phyloP scores from a whole-genome alignment of 2,888 invertebrate genomes.

The Myopa testacea region DNA sequence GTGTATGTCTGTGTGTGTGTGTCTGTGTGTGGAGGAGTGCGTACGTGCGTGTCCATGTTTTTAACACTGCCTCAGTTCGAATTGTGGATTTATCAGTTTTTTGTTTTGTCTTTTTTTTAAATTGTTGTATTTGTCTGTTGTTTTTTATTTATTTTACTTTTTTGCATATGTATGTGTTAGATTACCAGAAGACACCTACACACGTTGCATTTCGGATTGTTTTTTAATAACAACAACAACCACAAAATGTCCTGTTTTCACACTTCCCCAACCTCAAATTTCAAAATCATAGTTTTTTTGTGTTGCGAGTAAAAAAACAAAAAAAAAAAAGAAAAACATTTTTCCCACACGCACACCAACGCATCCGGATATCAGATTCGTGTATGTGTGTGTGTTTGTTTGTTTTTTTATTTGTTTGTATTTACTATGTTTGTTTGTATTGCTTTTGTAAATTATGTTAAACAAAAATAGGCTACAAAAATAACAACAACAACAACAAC shows the following conservation, averaged over 20 bases:
- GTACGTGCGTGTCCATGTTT: neutral
- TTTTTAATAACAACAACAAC: neutral
- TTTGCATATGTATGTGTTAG: neutral
- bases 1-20: neutral
- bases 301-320: neutral
- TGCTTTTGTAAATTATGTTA: conserved; percentile 25
- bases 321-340: neutral
- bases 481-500: neutral
- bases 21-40: neutral
- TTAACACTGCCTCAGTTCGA: too few species aligned
- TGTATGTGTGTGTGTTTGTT: conserved; percentile 17
- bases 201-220: neutral
- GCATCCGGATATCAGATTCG: neutral
- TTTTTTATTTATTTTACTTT: too few species aligned
- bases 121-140: too few species aligned
- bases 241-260: neutral
- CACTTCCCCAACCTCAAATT: neutral
- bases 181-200: neutral
- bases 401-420: conserved; percentile 7
- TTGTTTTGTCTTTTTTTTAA: too few species aligned
- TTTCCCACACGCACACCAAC: neutral
- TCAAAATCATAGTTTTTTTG: conserved; percentile 5
- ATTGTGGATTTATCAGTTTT: too few species aligned
- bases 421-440: neutral
- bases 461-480: conserved; percentile 36